Conservation (phyloP, 2,888 invertebrate genomes). For the Didymodactylos carnosus region DNA sequence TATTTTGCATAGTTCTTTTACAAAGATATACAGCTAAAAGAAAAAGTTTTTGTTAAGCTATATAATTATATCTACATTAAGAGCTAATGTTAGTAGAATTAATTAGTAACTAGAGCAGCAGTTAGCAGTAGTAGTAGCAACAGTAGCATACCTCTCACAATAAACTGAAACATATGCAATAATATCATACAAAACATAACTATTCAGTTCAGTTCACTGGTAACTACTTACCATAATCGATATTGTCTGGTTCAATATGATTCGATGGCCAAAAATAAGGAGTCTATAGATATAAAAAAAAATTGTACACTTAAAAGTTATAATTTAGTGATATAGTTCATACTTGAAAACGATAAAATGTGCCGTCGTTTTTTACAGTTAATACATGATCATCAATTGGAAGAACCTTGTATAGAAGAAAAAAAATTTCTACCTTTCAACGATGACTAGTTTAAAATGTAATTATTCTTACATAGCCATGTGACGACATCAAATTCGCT, state of each 20-base stretch:
- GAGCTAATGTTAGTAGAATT: too few relatives aligned
- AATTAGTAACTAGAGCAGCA: too few relatives aligned
- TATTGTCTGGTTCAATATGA: conserved; percentile 83
- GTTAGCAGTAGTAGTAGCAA: too few relatives aligned
- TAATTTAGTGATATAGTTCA: conserved; percentile 14
- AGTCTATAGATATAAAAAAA: conserved; percentile 45
- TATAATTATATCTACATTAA: too few relatives aligned
- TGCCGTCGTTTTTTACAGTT: conserved; percentile 87
- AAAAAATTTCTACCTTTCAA: not conserved
- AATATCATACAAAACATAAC: too few relatives aligned
- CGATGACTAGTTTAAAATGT: too few relatives aligned
- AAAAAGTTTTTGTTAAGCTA: not conserved
- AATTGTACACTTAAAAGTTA: not conserved
- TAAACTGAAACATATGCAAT: too few relatives aligned
- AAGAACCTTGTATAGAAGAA: conserved; percentile 42
- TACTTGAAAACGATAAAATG: conserved; percentile 66
- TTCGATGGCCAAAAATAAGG: conserved; percentile 99
- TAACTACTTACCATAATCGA: conserved; percentile 70
- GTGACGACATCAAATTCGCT: conserved; percentile 77
- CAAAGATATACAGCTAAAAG: conserved; percentile 80
- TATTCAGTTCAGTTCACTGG: too few relatives aligned
- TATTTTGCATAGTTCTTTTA: conserved; percentile 99
- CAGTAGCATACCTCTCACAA: too few relatives aligned
- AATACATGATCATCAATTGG: conserved; percentile 94
- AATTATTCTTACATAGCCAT: conserved; percentile 56